Conservation (phyloP, 2,113 vertebrate species). For the Thalassarche chlororhynchos region DNA sequence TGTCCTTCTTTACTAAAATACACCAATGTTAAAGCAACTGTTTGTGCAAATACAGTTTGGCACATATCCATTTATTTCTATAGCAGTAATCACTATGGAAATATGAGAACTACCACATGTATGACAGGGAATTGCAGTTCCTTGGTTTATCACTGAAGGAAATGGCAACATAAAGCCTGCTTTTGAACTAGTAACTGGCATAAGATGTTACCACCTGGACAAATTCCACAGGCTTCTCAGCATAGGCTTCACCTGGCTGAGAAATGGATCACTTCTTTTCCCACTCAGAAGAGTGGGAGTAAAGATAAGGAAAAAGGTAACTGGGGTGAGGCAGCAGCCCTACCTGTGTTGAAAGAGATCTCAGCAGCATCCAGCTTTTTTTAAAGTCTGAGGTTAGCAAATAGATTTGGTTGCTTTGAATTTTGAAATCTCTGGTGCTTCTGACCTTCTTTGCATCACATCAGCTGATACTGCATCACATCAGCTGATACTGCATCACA, state of each 20-base stretch:
- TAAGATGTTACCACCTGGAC: not conserved
- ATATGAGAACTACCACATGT: not conserved
- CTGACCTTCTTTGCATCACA: not conserved
- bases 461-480: not conserved
- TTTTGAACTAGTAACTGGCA: not conserved
- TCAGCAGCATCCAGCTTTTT: not conserved
- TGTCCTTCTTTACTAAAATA: not conserved
- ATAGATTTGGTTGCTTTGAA: not conserved
- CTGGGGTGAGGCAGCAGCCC: not conserved
- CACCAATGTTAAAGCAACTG: rapidly evolving
- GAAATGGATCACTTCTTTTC: not conserved
- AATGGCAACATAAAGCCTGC: not conserved
- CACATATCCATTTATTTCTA: not conserved
- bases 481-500: not conserved
- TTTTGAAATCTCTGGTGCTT: not conserved
- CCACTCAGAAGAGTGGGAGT: not conserved
- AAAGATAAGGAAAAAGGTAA: not conserved
- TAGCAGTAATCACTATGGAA: not conserved
- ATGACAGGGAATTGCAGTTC: not conserved
- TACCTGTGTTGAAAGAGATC: not conserved
- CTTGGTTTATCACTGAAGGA: not conserved
- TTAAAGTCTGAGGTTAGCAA: not conserved
- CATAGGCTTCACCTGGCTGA: not conserved
- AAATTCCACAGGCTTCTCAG: not conserved
- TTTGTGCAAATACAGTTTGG: not conserved